Conservation (phyloP, 2,797 vertebrate species). For the Gobionotothen gibberifrons region DNA sequence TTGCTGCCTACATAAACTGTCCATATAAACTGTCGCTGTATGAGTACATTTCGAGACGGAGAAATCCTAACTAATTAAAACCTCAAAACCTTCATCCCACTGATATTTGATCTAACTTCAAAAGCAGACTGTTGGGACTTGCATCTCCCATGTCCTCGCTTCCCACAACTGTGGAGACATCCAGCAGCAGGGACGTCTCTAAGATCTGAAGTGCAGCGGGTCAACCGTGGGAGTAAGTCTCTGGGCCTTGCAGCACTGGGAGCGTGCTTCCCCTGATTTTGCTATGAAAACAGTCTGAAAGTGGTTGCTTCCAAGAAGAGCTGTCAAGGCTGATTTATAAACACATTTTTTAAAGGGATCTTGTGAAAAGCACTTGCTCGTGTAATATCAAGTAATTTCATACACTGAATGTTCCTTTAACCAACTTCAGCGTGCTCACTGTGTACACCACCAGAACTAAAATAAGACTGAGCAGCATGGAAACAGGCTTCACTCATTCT, state of each 20-base stretch:
- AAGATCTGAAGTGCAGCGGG: conserved; percentile 3
- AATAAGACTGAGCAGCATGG: neutral
- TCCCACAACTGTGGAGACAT: conserved; percentile 15
- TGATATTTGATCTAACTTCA: conserved; percentile 46
- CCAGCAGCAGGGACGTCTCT: conserved; percentile 17
- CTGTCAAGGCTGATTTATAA: conserved; percentile 46
- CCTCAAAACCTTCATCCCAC: conserved; percentile 27
- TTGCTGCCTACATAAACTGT: conserved; percentile 49
- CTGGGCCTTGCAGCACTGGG: conserved; percentile 19
- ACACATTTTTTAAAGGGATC: conserved; percentile 32
- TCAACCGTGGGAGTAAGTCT: conserved; percentile 34
- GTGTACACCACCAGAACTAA: conserved; percentile 2
- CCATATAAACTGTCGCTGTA: conserved; percentile 37
- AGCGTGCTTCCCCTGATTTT: conserved; percentile 28
- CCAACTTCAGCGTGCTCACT: conserved; percentile 20
- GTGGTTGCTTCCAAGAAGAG: conserved; percentile 37
- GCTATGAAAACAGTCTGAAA: conserved; percentile 41
- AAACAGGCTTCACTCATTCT: conserved; percentile 16
- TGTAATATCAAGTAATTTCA: conserved; percentile 18
- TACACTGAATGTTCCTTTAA: conserved; percentile 32
- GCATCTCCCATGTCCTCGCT: conserved; percentile 12
- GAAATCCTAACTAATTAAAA: conserved; percentile 42
- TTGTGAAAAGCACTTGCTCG: conserved; percentile 11
- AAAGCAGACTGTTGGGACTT: conserved; percentile 28
- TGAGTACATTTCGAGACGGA: conserved; percentile 41